Base-by-base conservation (phyloP, 1,140 invertebrate species). In the Eufriesea mexicana region DNA sequence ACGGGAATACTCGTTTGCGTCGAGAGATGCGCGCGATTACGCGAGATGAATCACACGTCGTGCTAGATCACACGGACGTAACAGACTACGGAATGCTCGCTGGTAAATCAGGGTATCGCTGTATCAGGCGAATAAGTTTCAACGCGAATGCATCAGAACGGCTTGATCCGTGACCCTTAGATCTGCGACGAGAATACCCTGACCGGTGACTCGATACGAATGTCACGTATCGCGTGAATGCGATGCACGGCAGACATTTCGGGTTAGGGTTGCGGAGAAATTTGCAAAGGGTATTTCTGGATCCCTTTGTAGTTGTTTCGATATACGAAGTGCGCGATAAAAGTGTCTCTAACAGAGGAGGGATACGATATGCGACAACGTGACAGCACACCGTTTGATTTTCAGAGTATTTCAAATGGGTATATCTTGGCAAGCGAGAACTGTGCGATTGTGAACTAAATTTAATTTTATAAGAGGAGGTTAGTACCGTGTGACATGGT, bases 21-120 rank as follows among this genome's bases (percentile, higher is more conserved):
- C 25, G 12, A 16, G 62, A 45, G 49, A 66, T 66, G 20, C 55
- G 16, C 42, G 35, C 20, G 76, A 79, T 79, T 68, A n/a, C 54
- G 5, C 2, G 12, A 72, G 20, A 59, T 20, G 71, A 73, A 47
- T 73, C 71, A 57, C 54, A 2, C 8, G 55, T 28, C 25, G 25
- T 0, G 28, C 2, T 16, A 8, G 23, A 54, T 62, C 28, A 28
- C 16, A 62, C 28, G 47, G 45, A 72, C 35, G 28, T 47, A 8
- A n/a, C 5, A 14, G 20, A 45, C n/a, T 12, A 9, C 4, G 25
- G 14, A 35, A 62, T 45, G 16, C 57, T 62, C 1, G 47, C 9
- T 2, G 25, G 42, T 42, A 59, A 79, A 72, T 72, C 20, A 47
- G n/a, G 0, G 35, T 9, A 51, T n/a, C n/a, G 25, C 35, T 5